These are phyloP conservation scores for Teleogryllus oceanicus DNA, from an alignment of 2,888 invertebrate genomes.

Conservation along the genomic window DNA sequence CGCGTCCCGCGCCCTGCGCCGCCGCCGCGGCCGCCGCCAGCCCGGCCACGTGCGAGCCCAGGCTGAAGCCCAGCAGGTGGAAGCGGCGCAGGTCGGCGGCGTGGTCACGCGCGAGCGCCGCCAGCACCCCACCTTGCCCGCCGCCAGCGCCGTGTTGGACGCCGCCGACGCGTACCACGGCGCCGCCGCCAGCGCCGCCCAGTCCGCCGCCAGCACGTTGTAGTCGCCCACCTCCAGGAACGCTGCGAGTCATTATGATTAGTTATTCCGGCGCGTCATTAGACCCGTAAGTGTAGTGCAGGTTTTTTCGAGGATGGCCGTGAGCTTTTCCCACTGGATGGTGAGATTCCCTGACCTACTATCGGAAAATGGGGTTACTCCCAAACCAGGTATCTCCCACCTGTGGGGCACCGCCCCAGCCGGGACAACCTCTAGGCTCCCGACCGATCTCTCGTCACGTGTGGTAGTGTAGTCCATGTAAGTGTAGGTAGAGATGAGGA, in stretches of 20 bases:
- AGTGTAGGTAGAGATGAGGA: no score
- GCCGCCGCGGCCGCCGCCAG: slow-evolving; percentile 31
- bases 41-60: slow-evolving; percentile 36
- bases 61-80: slow-evolving; percentile 37
- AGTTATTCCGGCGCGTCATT: no score
- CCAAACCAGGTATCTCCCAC: no score
- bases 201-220: slow-evolving; percentile 36
- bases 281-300: no score
- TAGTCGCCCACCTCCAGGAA: slow-evolving; percentile 32
- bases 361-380: no score
- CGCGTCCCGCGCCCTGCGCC: background rate
- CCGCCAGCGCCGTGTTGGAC: slow-evolving; percentile 34
- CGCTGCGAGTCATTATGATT: slow-evolving; percentile 25
- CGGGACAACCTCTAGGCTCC: no score
- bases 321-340: no score
- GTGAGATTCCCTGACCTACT: no score
- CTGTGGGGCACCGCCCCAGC: no score
- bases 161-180: slow-evolving; percentile 36
- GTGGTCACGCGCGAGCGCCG: slow-evolving; percentile 29
- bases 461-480: no score
- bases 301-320: no score
- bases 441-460: no score
- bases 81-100: slow-evolving; percentile 33
- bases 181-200: slow-evolving; percentile 33
- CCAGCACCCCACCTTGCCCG: slow-evolving; percentile 32